A percentile compares a stretch with the other conserved stretches of the same genome.
phyloP scores from a whole-genome alignment of 2,888 invertebrate genomes.

The Loripinus fragilis region DNA sequence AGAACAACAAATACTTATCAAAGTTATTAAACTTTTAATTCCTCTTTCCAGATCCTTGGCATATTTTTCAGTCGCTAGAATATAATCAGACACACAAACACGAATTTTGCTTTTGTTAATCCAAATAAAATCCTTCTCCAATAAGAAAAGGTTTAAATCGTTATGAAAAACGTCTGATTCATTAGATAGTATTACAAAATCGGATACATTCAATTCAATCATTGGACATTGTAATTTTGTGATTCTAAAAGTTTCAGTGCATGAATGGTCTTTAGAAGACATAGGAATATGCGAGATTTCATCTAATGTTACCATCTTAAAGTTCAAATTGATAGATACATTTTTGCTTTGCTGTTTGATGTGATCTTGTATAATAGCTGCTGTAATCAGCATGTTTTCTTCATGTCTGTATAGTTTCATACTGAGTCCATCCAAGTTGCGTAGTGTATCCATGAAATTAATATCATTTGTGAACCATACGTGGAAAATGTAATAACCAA shows the following conservation, averaged over 20 bases:
- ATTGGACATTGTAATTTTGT: not conserved
- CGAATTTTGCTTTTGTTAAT: not conserved
- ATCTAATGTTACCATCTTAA: not conserved
- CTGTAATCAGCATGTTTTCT: too few relatives aligned
- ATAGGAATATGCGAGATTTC: not conserved
- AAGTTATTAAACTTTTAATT: not conserved
- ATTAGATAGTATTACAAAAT: not conserved
- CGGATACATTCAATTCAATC: conserved; percentile 1
- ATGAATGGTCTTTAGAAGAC: not conserved
- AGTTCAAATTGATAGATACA: not conserved
- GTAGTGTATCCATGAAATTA: not conserved
- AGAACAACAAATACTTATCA: not conserved
- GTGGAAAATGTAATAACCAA: not conserved
- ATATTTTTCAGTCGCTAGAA: not conserved
- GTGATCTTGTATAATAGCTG: too few relatives aligned
- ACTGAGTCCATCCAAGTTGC: not conserved
- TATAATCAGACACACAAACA: not conserved
- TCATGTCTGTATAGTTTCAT: not conserved
- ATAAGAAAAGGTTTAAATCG: not conserved
- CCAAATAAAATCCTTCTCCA: not conserved
- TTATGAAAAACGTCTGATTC: not conserved
- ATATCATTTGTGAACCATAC: not conserved
- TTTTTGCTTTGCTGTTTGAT: too few relatives aligned
- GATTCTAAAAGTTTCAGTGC: not conserved
- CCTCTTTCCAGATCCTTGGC: not conserved